These are phyloP conservation scores for Lophura nycthemera DNA, from an alignment of 2,113 vertebrate genomes.

Conservation along the genomic window DNA sequence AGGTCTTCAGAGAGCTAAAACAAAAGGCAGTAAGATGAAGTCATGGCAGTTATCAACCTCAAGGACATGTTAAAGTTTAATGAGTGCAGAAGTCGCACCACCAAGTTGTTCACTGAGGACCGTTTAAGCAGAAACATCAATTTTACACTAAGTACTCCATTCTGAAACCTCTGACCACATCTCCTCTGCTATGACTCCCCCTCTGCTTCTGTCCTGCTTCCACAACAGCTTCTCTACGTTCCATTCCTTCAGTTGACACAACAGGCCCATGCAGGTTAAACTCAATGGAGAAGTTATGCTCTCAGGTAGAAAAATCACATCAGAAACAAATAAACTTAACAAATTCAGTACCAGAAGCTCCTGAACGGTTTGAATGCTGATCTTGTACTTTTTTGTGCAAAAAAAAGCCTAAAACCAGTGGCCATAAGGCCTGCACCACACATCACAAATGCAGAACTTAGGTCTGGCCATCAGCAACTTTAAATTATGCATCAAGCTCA, in stretches of 20 bases:
- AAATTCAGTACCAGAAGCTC: neutral
- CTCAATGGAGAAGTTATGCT: neutral
- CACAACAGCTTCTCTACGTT: neutral
- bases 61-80: neutral
- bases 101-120: neutral
- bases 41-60: neutral
- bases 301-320: neutral
- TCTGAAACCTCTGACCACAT: neutral
- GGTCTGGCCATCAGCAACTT: neutral
- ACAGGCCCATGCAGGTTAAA: neutral
- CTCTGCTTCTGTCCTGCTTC: neutral
- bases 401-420: neutral
- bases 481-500: neutral
- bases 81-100: neutral
- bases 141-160: neutral
- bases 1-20: neutral
- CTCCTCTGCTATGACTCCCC: neutral
- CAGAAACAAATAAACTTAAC: neutral
- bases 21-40: neutral
- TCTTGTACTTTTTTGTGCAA: neutral
- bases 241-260: neutral
- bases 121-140: neutral
- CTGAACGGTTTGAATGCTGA: neutral
- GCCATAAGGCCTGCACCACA: neutral
- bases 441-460: neutral